Conservation (phyloP, 1,140 invertebrate genomes). For the Hetaerina americana region DNA sequence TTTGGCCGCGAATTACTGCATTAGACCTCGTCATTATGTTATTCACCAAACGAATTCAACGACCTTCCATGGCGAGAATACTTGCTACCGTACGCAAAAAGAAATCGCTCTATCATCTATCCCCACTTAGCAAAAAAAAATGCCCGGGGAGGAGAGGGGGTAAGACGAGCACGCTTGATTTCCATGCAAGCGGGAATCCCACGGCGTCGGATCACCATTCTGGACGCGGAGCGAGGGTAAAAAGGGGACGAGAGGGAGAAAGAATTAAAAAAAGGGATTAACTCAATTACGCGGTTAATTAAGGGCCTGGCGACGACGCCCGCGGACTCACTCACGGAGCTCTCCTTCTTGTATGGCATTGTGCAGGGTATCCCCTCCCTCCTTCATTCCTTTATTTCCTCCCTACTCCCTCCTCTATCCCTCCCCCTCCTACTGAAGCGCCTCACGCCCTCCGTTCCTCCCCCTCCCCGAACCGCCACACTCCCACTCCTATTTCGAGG, state of each 20-base stretch:
- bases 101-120: too few relatives aligned
- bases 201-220: neutral
- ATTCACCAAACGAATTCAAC: too few relatives aligned
- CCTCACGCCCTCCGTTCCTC: neutral
- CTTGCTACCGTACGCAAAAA: too few relatives aligned
- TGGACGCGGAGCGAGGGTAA: too few relatives aligned
- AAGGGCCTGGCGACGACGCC: neutral
- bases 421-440: too few relatives aligned
- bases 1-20: too few relatives aligned
- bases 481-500: neutral
- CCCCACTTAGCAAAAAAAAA: neutral
- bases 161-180: neutral
- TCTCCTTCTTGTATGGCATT: neutral
- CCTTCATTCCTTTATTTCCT: too few relatives aligned
- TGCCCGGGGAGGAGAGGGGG: neutral
- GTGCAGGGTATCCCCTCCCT: neutral
- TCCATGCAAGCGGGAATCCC: neutral
- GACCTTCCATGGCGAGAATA: too few relatives aligned
- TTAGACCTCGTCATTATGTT: too few relatives aligned
- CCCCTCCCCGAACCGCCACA: neutral
- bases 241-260: neutral
- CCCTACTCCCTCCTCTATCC: neutral
- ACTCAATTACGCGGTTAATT: neutral
- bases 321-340: neutral
- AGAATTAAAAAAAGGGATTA: neutral